Conservation (phyloP, 2,113 vertebrate species). For the Chloropsis cyanopogon region DNA sequence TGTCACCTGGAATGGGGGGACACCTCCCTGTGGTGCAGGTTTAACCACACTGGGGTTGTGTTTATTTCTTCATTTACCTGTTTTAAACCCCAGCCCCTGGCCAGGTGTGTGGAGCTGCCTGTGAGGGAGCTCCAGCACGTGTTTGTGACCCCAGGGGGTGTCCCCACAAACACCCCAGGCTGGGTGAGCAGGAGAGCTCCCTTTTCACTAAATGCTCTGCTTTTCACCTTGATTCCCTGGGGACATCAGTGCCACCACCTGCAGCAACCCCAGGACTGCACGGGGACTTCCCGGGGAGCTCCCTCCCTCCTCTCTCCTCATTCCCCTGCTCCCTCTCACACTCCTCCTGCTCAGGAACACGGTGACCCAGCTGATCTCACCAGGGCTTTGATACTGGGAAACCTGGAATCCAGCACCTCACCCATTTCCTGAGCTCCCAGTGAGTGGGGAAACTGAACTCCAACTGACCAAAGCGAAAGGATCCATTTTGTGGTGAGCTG, state of each 20-base stretch:
- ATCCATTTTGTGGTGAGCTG: not conserved
- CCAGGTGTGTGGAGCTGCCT: not conserved
- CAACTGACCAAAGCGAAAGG: not conserved
- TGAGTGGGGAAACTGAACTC: accelerated
- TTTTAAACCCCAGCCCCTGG: not conserved
- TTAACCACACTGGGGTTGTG: not conserved
- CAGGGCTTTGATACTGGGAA: not conserved
- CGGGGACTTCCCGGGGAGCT: accelerated
- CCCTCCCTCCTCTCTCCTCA: not conserved
- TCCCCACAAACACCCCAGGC: accelerated
- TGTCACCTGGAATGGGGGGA: accelerated
- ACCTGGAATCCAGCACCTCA: not conserved
- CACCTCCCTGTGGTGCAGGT: accelerated
- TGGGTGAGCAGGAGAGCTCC: not conserved
- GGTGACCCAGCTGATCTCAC: not conserved
- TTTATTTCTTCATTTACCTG: not conserved
- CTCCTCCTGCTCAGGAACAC: not conserved
- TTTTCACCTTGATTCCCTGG: not conserved
- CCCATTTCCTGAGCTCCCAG: not conserved
- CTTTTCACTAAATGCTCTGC: not conserved
- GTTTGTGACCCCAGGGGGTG: not conserved
- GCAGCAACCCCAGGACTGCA: not conserved
- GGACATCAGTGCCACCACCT: not conserved
- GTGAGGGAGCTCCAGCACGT: not conserved
- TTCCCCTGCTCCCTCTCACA: not conserved